A percentile compares a stretch with the other conserved stretches of the same genome.
phyloP scores from a whole-genome alignment of 2,113 vertebrate species.

The Epinephelus cyanopodus region DNA sequence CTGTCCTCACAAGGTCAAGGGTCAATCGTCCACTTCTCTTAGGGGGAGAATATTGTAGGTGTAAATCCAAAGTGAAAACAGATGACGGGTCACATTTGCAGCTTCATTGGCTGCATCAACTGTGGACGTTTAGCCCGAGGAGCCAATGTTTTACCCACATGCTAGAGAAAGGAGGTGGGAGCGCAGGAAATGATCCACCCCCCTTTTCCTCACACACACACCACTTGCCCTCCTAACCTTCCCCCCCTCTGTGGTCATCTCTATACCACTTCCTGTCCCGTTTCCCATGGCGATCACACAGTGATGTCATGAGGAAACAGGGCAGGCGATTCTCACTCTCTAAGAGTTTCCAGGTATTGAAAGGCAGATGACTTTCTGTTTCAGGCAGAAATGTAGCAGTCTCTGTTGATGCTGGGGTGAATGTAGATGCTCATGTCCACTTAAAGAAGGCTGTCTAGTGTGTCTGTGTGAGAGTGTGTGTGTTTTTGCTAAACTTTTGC shows the following conservation, averaged over 20 bases:
- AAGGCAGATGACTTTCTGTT: constrained; percentile 46
- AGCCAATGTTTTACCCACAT: constrained; percentile 3
- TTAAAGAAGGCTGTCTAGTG: not conserved
- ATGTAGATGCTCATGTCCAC: not conserved
- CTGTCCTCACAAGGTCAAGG: constrained; percentile 17
- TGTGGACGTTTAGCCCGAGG: not conserved
- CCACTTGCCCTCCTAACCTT: constrained; percentile 48
- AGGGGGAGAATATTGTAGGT: not conserved
- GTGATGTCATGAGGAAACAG: constrained; percentile 68
- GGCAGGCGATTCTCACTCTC: constrained; percentile 39
- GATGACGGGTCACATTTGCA: not conserved
- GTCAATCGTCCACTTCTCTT: not conserved
- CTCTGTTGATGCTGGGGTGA: constrained; percentile 1
- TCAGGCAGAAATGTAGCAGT: constrained; percentile 4
- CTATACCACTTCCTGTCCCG: constrained; percentile 63
- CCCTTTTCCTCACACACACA: constrained; percentile 13
- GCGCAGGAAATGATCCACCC: constrained; percentile 56
- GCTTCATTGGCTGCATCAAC: not conserved
- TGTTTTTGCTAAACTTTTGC: constrained; percentile 42
- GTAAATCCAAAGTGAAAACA: constrained; percentile 31
- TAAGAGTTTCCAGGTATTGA: constrained; percentile 67
- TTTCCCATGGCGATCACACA: constrained; percentile 55
- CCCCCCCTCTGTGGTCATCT: not conserved
- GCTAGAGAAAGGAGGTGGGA: constrained; percentile 29
- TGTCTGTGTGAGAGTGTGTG: not conserved